Base-by-base conservation (phyloP, 2,797 vertebrate species). In the Argyrosomus regius region DNA sequence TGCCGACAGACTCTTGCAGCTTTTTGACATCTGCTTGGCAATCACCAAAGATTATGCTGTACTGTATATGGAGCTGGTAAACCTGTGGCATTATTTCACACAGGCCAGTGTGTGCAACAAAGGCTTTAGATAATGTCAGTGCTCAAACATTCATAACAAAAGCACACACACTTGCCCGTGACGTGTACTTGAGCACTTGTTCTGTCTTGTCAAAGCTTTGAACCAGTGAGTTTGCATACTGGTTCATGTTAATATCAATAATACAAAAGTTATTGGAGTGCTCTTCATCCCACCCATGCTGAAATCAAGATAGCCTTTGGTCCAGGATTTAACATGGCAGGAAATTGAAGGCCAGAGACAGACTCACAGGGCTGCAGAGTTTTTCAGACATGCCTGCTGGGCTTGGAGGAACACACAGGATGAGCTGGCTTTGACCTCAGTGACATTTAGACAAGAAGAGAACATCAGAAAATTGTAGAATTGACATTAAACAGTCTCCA, bases 311-410 rank as follows among this genome's bases (percentile, higher is more conserved):
- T 41, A 60, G 49, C 20, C 72, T 57, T 77, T 77, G 72, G 78
- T 85, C 65, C 71, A 64, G 83, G 87, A 68, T 89, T 90, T 85
- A 88, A 68, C 66, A 45, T 79, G 74, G 54, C 75, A 93, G 90
- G 88, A 93, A 90, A 90, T 88, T 87, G 79, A 90, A 85, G 75
- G 69, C 72, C 76, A 83, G 67, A 85, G 75, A 85, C 69, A 62
- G 72, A 80, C 84, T 87, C 73, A 74, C 80, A 62, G 72, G 69
- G 78, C 72, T 81, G 72, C 75, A 52, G 59, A 79, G 49, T 72
- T 68, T 82, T 74, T 88, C 77, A 89, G 82, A 90, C 85, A 85
- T 85, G 87, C 81, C 88, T 86, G 77, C 79, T 76, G 75, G 87
- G 88, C 66, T 64, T 20, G 35, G 69, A 50, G 48, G 49, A 85